These are phyloP conservation scores for Climacteris rufus DNA, from an alignment of 2,113 vertebrate species.

Conservation along the genomic window DNA sequence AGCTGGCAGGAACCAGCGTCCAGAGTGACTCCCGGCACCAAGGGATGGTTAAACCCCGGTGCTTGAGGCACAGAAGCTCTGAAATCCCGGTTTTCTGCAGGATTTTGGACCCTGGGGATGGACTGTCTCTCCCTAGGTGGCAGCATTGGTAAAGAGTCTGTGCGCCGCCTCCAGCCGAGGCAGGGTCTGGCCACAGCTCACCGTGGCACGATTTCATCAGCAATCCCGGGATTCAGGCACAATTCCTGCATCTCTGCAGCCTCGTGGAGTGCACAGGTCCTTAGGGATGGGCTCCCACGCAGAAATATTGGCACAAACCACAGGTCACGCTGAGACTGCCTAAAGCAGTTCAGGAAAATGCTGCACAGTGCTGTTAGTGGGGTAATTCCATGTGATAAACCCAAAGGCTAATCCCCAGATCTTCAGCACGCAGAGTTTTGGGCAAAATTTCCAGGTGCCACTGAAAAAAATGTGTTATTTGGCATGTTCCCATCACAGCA, in stretches of 20 bases:
- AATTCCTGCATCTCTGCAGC: not conserved
- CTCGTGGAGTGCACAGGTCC: not conserved
- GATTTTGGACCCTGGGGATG: not conserved
- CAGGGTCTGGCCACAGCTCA: not conserved
- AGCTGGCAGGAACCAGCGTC: rapidly evolving
- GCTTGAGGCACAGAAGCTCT: not conserved
- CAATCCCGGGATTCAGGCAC: not conserved
- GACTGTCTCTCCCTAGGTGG: not conserved
- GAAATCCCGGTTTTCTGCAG: not conserved
- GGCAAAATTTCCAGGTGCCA: not conserved
- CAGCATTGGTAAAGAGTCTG: not conserved
- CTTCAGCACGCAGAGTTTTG: not conserved
- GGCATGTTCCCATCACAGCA: not conserved
- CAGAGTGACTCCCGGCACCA: not conserved
- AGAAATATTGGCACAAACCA: not conserved
- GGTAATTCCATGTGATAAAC: not conserved
- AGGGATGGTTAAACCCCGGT: not conserved
- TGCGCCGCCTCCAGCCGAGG: rapidly evolving
- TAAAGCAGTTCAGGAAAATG: not conserved
- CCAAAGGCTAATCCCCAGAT: not conserved
- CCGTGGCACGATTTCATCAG: not conserved
- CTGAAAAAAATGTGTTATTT: not conserved
- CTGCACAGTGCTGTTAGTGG: not conserved
- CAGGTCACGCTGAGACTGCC: not conserved
- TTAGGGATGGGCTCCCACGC: rapidly evolving